Conservation (phyloP, 2,113 vertebrate genomes). For the Pyxicephalus adspersus region DNA sequence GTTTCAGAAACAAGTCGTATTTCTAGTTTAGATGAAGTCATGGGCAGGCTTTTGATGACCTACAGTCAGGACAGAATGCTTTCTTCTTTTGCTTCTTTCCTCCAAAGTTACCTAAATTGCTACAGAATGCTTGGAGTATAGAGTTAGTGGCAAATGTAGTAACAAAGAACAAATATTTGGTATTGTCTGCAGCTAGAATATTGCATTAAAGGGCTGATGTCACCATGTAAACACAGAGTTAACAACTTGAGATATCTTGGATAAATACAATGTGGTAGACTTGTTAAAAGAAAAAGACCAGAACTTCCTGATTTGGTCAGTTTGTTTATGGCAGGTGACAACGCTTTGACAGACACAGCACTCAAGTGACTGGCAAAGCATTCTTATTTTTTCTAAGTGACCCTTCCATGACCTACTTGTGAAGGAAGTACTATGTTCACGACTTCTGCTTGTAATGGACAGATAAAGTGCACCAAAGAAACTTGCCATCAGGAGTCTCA, state of each 20-base stretch:
- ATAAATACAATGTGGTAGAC: conserved; percentile 63
- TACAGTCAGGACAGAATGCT: too few relatives aligned
- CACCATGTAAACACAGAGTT: conserved; percentile 8
- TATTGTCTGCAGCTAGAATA: neutral
- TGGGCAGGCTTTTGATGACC: too few relatives aligned
- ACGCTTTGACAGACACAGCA: conserved; percentile 76
- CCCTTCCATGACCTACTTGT: conserved; percentile 76
- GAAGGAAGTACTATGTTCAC: neutral
- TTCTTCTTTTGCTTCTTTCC: too few relatives aligned
- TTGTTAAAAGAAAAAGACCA: conserved; percentile 77
- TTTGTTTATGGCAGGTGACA: conserved; percentile 74
- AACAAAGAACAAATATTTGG: neutral
- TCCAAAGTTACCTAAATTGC: too few relatives aligned
- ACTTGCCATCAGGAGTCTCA: conserved; percentile 79
- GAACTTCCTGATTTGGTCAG: conserved; percentile 69
- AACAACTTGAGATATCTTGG: conserved; percentile 49
- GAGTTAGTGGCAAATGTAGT: neutral
- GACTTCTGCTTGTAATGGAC: conserved; percentile 70
- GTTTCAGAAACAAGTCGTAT: too few relatives aligned
- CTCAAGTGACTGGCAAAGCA: conserved; percentile 74
- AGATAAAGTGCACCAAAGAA: conserved; percentile 69
- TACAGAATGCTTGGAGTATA: too few relatives aligned
- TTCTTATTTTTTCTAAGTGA: conserved; percentile 69
- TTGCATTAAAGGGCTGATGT: neutral
- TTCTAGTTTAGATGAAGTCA: too few relatives aligned